phyloP scores from a whole-genome alignment of 1,140 invertebrate species.

The Cataglyphis hispanica region DNA sequence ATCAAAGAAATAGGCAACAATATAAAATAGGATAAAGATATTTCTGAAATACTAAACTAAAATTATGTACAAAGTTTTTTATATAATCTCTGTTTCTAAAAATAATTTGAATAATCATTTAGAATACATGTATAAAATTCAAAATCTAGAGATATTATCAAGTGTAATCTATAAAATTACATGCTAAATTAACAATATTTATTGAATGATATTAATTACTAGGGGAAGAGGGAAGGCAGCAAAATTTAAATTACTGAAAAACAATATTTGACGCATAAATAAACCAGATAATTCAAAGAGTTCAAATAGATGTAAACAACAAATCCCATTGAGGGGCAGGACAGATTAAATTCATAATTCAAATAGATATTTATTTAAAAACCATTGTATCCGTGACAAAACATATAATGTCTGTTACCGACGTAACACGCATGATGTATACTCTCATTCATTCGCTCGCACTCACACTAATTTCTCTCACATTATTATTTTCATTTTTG shows the following conservation, averaged over 20 bases:
- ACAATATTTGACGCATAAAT: not conserved
- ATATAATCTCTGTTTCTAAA: not conserved
- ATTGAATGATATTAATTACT: not conserved
- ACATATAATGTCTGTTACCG: constrained; percentile 77
- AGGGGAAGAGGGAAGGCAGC: not conserved
- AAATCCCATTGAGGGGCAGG: not conserved
- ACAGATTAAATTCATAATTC: constrained; percentile 74
- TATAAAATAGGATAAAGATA: not conserved
- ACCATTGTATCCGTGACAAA: constrained; percentile 83
- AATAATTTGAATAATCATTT: not conserved
- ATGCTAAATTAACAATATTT: not conserved
- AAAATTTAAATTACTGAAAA: not conserved
- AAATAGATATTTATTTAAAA: constrained; percentile 85
- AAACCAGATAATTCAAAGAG: not conserved
- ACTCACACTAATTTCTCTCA: constrained; percentile 67
- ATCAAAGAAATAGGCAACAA: not conserved
- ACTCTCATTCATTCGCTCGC: constrained; percentile 69
- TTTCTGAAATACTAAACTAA: too few species aligned
- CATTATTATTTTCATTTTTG: constrained; percentile 41
- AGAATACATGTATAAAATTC: not conserved
- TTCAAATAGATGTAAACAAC: not conserved
- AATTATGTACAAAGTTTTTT: not conserved
- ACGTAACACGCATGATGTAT: constrained; percentile 67
- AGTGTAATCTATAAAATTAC: not conserved
- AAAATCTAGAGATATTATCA: not conserved